Conservation (phyloP, 2,113 vertebrate species). For the Terrapene triunguis region DNA sequence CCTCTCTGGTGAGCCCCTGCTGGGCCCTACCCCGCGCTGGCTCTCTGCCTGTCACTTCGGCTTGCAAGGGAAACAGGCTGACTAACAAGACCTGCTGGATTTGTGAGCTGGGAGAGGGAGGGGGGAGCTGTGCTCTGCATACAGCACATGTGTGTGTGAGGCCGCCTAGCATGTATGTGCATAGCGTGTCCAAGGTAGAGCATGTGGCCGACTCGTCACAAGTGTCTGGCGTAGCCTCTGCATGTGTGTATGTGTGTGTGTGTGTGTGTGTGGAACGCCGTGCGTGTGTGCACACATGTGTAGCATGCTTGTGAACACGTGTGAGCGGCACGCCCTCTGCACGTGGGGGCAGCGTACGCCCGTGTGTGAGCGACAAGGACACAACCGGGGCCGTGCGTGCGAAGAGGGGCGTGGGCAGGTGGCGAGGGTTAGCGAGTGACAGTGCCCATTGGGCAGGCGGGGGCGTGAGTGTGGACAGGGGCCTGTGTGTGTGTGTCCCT, state of each 20-base stretch:
- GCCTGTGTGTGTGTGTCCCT: background rate
- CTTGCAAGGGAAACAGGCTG: background rate
- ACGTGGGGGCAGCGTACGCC: background rate
- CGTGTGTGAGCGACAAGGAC: background rate
- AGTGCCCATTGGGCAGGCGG: too few species aligned
- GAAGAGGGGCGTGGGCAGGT: background rate
- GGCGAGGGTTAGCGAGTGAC: background rate
- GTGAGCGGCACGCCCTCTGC: background rate
- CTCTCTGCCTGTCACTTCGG: background rate
- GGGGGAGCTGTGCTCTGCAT: background rate
- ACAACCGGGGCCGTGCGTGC: background rate
- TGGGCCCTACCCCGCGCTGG: background rate
- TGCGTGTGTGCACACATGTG: background rate
- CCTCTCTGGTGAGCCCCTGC: background rate
- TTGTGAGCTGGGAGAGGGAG: too few species aligned
- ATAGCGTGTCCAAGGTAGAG: background rate
- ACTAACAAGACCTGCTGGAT: background rate
- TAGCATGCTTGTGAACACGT: too few species aligned
- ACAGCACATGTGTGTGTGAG: background rate
- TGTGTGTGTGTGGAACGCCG: background rate
- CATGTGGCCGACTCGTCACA: background rate
- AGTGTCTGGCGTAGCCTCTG: accelerated
- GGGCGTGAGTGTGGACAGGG: background rate
- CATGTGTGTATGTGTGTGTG: too few species aligned
- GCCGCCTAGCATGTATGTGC: background rate